These are phyloP conservation scores for Porites australiensis DNA, from an alignment of 64 coral and sea anemone genomes.

Conservation along the genomic window DNA sequence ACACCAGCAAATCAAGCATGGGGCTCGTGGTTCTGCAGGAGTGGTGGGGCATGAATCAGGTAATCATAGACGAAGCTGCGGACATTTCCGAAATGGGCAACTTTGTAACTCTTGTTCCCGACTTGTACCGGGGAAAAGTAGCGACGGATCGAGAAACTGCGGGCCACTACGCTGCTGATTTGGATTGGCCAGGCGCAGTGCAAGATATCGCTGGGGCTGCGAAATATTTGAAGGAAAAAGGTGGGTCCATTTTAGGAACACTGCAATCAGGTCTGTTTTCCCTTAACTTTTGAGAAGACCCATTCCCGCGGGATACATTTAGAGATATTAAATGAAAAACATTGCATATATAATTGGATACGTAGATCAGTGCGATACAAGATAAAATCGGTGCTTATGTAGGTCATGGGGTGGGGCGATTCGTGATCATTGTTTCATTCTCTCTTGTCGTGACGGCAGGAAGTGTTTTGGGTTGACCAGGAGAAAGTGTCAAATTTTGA, in stretches of 20 bases:
- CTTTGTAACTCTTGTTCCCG: constrained; percentile 66
- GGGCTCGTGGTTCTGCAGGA: constrained; percentile 73
- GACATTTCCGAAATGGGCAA: constrained; percentile 61
- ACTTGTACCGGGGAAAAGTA: constrained; percentile 74
- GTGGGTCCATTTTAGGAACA: neutral
- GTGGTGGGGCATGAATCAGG: constrained; percentile 75
- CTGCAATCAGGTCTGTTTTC: too few relatives aligned
- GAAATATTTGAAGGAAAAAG: constrained; percentile 62
- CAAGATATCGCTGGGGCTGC: constrained; percentile 76
- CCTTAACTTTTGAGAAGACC: too few relatives aligned
- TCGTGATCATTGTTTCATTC: too few relatives aligned
- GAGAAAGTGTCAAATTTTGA: too few relatives aligned
- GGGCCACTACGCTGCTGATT: constrained; percentile 42
- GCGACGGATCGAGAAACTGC: constrained; percentile 74
- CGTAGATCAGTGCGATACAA: too few relatives aligned
- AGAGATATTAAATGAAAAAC: too few relatives aligned
- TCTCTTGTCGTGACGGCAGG: too few relatives aligned
- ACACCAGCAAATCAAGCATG: neutral
- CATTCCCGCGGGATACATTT: too few relatives aligned
- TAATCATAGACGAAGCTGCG: constrained; percentile 53
- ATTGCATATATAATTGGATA: too few relatives aligned
- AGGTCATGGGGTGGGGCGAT: too few relatives aligned
- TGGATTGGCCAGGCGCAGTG: constrained; percentile 60
- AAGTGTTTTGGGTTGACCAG: too few relatives aligned
- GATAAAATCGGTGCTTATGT: too few relatives aligned